Evolutionary conservation across 2,113 vertebrate genomes (phyloP), one percentile per base, ranked within the genome.

Genomic region (Colius striatus): DNA sequence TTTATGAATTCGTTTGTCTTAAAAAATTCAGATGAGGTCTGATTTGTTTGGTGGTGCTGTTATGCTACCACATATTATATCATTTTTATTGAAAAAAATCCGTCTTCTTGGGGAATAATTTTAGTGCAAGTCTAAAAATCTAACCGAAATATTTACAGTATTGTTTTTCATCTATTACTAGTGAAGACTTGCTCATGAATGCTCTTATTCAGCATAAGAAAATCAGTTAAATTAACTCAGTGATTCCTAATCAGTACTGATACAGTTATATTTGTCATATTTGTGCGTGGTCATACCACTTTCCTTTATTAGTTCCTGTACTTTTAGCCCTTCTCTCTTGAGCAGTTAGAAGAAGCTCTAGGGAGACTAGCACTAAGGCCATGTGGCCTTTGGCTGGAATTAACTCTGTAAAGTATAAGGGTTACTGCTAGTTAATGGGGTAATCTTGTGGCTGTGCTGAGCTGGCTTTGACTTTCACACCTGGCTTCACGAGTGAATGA

Each of bases 381-480:
- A 66, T 43, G 23, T 61, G 23, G n/a, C 47, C n/a, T 89, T 93
- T 82, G 36, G 9, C 29, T 94, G 79, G 81, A 60, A 54, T 76
- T 30, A 80, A 2, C 74, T 84, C 58, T 63, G 3, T 58, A 23
- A 66, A 2, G 10, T 62, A 25, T 71, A 75, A 66, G 62, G 7
- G 25, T 76, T 83, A 43, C 51, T 62, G 14, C 32, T 54, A 54
- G 12, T 48, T 60, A 43, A 45, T 61, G 36, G 10, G 8, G 11
- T 8, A 43, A 71, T 90, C 36, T 87, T 19, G 25, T 58, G 71
- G 19, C 15, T 79, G 45, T 76, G 83, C 62, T 85, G 54, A 90
- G 15, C 76, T 76, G 72, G 13, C 55, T 95, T 97, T 63, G 62
- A 70, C 76, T 78, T 96, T 89, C 79, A 53, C 53, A 92, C 4